Conservation (phyloP, 2,888 invertebrate species). For the Nezara viridula region DNA sequence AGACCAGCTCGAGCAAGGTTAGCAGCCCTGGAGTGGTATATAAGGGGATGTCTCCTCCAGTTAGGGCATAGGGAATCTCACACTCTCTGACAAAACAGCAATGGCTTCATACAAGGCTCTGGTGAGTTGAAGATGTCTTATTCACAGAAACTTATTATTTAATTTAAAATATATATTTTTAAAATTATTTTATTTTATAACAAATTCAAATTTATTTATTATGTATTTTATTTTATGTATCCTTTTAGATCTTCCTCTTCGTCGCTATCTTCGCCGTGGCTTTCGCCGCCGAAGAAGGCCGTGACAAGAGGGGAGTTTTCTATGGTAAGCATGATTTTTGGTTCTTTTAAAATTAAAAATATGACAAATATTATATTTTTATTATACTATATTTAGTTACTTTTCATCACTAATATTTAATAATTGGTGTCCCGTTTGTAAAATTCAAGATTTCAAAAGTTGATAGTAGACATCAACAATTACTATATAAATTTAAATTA, state of each 20-base stretch:
- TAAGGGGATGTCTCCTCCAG: slow-evolving; percentile 33
- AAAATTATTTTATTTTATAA: no score
- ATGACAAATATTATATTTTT: no score
- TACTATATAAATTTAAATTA: no score
- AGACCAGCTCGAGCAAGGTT: slow-evolving; percentile 39
- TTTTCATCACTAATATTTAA: no score
- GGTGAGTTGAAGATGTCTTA: background rate
- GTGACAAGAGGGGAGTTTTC: slow-evolving; percentile 47
- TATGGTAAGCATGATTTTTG: background rate
- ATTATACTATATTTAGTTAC: no score
- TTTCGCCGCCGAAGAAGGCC: slow-evolving; percentile 52
- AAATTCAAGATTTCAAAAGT: no score
- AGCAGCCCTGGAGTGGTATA: slow-evolving; percentile 34
- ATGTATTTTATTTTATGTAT: background rate
- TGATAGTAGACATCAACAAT: no score
- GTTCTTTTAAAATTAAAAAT: background rate
- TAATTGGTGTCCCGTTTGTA: no score
- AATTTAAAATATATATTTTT: no score
- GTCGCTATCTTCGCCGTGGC: slow-evolving; percentile 48
- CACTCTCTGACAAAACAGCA: slow-evolving; percentile 7
- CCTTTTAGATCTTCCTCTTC: slow-evolving; percentile 49
- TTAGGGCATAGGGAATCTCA: background rate
- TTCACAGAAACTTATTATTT: background rate
- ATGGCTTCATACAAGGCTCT: slow-evolving; percentile 52
- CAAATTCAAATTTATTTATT: background rate